A percentile compares a stretch with the other conserved stretches of the same genome.
phyloP scores from a whole-genome alignment of 23 tunicate species.

The Diplosoma virens region DNA sequence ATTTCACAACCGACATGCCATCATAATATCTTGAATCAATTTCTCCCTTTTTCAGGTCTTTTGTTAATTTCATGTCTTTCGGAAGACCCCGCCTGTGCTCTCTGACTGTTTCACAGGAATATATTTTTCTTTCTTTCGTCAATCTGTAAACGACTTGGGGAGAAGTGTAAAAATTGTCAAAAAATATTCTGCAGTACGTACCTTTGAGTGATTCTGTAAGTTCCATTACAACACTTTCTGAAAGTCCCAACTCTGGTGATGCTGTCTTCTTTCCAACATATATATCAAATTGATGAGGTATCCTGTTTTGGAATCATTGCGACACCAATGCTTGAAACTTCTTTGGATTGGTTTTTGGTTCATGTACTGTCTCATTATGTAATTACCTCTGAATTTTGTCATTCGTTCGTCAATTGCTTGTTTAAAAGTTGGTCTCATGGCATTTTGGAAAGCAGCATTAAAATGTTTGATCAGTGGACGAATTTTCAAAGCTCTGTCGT shows the following conservation, averaged over 20 bases:
- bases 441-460: no score
- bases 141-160: not conserved
- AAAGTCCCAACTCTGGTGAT: not conserved
- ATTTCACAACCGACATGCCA: slow-evolving; percentile 7
- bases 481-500: no score
- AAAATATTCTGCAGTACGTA: slow-evolving; percentile 5
- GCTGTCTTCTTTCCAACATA: slow-evolving; percentile 10
- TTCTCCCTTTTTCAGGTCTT: slow-evolving; percentile 2
- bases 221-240: slow-evolving; percentile 19
- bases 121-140: slow-evolving; percentile 16
- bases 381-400: no score
- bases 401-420: no score
- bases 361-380: no score
- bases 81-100: not conserved
- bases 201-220: not conserved
- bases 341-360: slow-evolving; percentile 5
- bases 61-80: not conserved
- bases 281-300: slow-evolving; percentile 13
- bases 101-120: slow-evolving; percentile 6
- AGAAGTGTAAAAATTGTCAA: slow-evolving; percentile 17
- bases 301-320: slow-evolving; percentile 19
- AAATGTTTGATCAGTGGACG: no score
- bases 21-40: slow-evolving; percentile 5
- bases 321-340: slow-evolving; percentile 10
- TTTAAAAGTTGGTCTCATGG: no score